A percentile compares a stretch with the other conserved stretches of the same genome.
These are phyloP conservation scores for Haemorhous mexicanus DNA, from an alignment of 2,113 vertebrate species.

Conservation along the genomic window DNA sequence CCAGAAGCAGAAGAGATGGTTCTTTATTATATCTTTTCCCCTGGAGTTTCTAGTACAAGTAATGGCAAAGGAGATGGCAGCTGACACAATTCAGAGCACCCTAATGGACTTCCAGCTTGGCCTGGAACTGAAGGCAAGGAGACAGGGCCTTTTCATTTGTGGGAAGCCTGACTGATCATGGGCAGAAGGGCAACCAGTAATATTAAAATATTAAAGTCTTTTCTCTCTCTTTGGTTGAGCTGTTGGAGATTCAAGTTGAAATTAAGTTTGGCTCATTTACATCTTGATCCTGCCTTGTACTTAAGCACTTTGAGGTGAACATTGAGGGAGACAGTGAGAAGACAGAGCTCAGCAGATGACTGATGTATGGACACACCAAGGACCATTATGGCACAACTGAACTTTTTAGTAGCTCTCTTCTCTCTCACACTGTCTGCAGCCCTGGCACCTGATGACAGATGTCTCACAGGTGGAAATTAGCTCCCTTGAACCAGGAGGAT, in stretches of 20 bases:
- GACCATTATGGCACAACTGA: background rate
- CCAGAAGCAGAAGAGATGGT: background rate
- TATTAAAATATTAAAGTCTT: background rate
- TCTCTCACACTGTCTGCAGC: background rate
- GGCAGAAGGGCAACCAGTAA: background rate
- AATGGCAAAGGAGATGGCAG: background rate
- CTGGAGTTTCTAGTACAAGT: background rate
- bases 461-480: background rate
- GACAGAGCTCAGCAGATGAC: background rate
- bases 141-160: background rate
- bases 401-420: background rate
- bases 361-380: background rate
- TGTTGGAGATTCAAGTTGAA: background rate
- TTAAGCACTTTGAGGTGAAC: background rate
- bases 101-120: background rate
- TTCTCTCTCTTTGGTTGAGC: background rate
- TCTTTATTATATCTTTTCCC: background rate
- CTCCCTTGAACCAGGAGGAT: background rate
- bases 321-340: background rate
- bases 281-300: background rate
- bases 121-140: background rate
- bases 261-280: background rate
- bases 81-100: background rate
- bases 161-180: background rate
- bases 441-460: background rate